Conservation (phyloP, 2,797 vertebrate genomes). For the Tamandua tetradactyla region DNA sequence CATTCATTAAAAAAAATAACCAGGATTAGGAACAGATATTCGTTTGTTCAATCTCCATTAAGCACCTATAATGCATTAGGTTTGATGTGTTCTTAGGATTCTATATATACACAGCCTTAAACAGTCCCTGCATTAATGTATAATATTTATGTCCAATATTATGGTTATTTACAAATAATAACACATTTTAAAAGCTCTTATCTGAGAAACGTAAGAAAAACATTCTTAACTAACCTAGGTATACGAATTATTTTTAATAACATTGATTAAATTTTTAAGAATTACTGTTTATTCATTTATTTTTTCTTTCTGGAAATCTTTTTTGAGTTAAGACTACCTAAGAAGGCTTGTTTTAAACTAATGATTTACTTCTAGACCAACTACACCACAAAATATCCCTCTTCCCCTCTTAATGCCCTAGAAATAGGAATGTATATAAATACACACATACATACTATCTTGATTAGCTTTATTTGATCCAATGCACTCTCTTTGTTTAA, state of each 20-base stretch:
- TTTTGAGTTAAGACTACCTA: not conserved
- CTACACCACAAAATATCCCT: not conserved
- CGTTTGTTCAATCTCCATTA: not conserved
- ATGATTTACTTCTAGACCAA: constrained; percentile 1
- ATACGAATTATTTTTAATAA: not conserved
- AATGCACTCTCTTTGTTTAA: not conserved
- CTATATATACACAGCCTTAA: not conserved
- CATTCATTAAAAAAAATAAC: not conserved
- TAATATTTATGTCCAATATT: not conserved
- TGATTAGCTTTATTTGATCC: not conserved
- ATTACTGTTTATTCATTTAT: not conserved
- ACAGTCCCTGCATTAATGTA: not conserved
- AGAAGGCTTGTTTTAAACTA: not conserved
- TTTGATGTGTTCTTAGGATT: not conserved
- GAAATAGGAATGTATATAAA: not conserved
- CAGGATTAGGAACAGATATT: not conserved
- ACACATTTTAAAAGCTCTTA: not conserved
- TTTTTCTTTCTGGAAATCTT: not conserved
- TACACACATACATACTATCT: not conserved
- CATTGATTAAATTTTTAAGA: not conserved
- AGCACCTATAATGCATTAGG: not conserved
- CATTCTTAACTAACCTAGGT: not conserved
- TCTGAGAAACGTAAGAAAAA: not conserved
- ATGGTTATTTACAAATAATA: not conserved
- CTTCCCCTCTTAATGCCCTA: not conserved